Percentiles rank a stretch among this genome's conserved stretches.
Conservation (phyloP, 1,140 invertebrate genomes). For the Chironomus tepperi region DNA sequence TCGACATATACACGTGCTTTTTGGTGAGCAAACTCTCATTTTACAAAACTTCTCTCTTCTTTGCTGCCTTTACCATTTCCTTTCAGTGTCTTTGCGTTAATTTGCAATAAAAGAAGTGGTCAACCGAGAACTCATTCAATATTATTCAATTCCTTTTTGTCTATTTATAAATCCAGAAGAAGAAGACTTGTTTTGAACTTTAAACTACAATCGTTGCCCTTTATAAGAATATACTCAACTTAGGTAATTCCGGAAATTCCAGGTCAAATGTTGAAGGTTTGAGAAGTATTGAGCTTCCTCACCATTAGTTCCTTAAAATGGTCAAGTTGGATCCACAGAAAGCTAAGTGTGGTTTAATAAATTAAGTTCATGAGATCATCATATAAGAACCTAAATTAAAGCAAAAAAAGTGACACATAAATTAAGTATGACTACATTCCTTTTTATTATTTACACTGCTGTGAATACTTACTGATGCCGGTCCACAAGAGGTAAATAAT, state of each 20-base stretch:
- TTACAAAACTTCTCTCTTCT: neutral
- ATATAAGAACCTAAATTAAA: constrained; percentile 28
- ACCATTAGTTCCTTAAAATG: neutral
- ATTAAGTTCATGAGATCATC: constrained; percentile 19
- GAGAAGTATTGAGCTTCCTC: neutral
- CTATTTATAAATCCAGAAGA: constrained; percentile 29
- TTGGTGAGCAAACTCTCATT: neutral
- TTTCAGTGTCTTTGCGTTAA: constrained; percentile 17
- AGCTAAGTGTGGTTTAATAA: constrained; percentile 39
- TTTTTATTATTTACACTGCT: constrained; percentile 25
- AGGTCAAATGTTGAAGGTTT: neutral
- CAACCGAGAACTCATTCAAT: neutral
- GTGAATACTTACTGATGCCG: neutral
- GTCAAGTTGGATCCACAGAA: constrained; percentile 58
- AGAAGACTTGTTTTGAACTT: constrained; percentile 30
- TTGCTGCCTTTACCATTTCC: neutral
- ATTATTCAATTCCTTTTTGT: too few relatives aligned
- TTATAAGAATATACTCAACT: neutral
- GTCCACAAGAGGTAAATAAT: neutral
- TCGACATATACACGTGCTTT: neutral
- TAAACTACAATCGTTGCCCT: neutral
- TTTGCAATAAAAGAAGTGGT: neutral
- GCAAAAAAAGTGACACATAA: constrained; percentile 25
- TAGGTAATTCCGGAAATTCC: neutral
- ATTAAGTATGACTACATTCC: neutral